Evolutionary conservation across 2,888 invertebrate genomes (phyloP).

Genomic region (Pelosia muscerda): DNA sequence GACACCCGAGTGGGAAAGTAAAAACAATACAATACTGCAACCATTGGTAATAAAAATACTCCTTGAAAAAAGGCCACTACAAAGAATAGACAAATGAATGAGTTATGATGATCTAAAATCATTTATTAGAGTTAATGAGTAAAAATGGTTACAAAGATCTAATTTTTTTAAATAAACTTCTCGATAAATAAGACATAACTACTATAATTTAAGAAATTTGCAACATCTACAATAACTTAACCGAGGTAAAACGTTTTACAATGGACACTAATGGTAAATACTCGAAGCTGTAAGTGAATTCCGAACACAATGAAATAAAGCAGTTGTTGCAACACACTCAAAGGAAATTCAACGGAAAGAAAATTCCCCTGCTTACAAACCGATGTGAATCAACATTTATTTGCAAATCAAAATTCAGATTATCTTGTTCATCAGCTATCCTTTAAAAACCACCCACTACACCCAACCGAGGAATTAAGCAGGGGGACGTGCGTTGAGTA

Average conservation of each 20-base stretch:
- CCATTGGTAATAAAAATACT: too few relatives aligned
- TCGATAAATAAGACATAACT: too few relatives aligned
- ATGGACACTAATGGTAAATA: not conserved
- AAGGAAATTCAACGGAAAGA: slow-evolving; percentile 2
- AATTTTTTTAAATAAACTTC: too few relatives aligned
- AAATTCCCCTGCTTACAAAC: not conserved
- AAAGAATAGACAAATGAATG: too few relatives aligned
- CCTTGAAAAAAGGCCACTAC: not conserved
- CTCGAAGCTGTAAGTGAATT: not conserved
- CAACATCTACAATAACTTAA: not conserved
- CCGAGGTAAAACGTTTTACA: not conserved
- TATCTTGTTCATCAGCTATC: slow-evolving; percentile 51
- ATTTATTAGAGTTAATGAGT: too few relatives aligned
- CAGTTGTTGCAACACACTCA: not conserved
- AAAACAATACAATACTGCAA: not conserved
- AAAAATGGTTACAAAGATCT: too few relatives aligned
- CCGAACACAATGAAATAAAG: not conserved
- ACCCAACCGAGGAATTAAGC: slow-evolving; percentile 21
- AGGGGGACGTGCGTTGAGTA: slow-evolving; percentile 56
- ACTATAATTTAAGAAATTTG: too few relatives aligned
- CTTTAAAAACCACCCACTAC: slow-evolving; percentile 34
- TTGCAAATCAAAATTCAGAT: slow-evolving; percentile 50
- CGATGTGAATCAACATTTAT: slow-evolving; percentile 32
- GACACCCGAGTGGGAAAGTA: not conserved
- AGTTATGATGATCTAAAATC: too few relatives aligned